Evolutionary conservation across 2,113 vertebrate genomes (phyloP), one percentile per base, ranked within the genome.

Genomic region (Barnardius zonarius): DNA sequence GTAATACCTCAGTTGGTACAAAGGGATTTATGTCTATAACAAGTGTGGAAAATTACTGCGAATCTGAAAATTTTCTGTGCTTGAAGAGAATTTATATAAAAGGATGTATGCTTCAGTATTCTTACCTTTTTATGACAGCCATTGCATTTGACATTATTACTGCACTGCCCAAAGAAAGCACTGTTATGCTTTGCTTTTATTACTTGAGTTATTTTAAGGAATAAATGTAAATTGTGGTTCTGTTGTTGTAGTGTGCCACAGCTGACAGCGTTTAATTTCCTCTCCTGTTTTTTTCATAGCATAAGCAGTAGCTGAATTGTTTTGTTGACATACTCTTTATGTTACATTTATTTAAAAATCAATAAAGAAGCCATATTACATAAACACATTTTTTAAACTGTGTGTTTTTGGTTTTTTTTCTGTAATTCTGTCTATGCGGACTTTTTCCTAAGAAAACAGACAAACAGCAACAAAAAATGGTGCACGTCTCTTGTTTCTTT

Each of bases 291-390:
- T 91, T 87, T 80, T 69, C 83, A 55, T 35, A 49, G 54, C 23
- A 17, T 88, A 90, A 96, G 59, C 79, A 78, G 70, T 35, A 88
- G 46, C 51, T 86, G 88, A 86, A 72, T 88, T 86, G 62, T 92
- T 88, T 93, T 78, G 39, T 64, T 96, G 73, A 84, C 17, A 12
- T 91, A 88, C 46, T 86, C 79, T 88, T 95, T 94, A 43, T 77
- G 74, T 80, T 85, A 31, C 33, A 13, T 88, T 83, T 94, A 83
- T 92, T 92, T 90, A 75, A 80, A 96, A 94, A 94, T 94, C 92
- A 62, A 62, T 95, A 68, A 64, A 76, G 55, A 77, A 90, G 13
- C 41, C 9, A 7, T 63, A 49, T 67, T 83, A 80, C 83, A 10
- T 72, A 49, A 72, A 44, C 43, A 11, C 5, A 30, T 35, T 66